phyloP scores from a whole-genome alignment of 2,113 vertebrate species.

The Deroptyus accipitrinus region DNA sequence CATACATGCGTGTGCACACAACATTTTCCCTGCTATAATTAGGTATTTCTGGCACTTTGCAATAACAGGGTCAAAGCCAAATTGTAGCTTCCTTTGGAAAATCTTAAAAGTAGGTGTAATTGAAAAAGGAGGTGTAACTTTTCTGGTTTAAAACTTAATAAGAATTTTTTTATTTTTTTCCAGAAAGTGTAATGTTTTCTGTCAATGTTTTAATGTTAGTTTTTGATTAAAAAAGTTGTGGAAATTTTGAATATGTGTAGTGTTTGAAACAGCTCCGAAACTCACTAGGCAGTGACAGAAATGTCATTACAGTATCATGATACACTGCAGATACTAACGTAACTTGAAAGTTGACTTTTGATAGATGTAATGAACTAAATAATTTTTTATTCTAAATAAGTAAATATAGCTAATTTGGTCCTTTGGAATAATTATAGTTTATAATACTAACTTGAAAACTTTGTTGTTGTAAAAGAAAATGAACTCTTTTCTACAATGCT shows the following conservation, averaged over 20 bases:
- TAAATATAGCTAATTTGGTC: not conserved
- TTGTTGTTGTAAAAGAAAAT: not conserved
- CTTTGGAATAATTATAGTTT: not conserved
- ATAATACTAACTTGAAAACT: not conserved
- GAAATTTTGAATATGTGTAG: not conserved
- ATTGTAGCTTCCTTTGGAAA: slow-evolving; percentile 31
- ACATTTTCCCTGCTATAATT: slow-evolving; percentile 18
- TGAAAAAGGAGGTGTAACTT: not conserved
- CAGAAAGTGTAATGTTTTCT: not conserved
- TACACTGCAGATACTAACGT: not conserved
- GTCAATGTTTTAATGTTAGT: not conserved
- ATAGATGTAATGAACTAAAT: not conserved
- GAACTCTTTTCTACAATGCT: not conserved
- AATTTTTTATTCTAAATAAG: not conserved
- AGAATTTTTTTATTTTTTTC: not conserved
- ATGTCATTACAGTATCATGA: accelerated
- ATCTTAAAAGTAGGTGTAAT: not conserved
- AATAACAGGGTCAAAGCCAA: not conserved
- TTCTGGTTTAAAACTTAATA: not conserved
- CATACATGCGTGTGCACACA: not conserved
- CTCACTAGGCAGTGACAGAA: not conserved
- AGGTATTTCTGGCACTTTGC: slow-evolving; percentile 19
- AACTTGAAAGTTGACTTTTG: not conserved
- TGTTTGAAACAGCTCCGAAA: not conserved
- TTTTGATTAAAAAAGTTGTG: not conserved